Evolutionary conservation across 2,797 vertebrate species (phyloP).

Genomic region (Hydrophis major): DNA sequence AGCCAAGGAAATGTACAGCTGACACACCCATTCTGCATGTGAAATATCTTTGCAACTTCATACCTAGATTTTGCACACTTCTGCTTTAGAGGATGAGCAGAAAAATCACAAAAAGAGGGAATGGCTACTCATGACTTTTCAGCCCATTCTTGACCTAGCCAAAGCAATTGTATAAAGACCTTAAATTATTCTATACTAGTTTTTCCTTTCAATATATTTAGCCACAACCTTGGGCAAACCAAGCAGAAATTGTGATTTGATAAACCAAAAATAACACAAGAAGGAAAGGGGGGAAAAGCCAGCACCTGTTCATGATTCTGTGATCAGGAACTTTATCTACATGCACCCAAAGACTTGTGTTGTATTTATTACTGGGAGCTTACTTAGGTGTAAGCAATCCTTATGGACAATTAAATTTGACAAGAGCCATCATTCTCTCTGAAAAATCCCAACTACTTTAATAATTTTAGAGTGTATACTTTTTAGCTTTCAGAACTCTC

Average conservation of each 20-base stretch:
- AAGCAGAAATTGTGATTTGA: background rate
- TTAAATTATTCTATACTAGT: background rate
- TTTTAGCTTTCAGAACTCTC: background rate
- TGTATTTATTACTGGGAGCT: background rate
- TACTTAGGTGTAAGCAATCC: background rate
- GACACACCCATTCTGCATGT: background rate
- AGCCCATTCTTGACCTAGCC: background rate
- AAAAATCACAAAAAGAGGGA: background rate
- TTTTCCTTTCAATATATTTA: background rate
- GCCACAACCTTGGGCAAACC: background rate
- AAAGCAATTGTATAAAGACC: too few relatives aligned
- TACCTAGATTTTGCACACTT: background rate
- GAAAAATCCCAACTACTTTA: background rate
- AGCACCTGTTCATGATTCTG: background rate
- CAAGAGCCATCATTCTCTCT: background rate
- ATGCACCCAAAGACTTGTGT: background rate
- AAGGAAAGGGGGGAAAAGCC: background rate
- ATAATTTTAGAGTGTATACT: background rate
- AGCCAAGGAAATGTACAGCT: background rate
- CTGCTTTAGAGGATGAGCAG: background rate
- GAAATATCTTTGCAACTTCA: background rate
- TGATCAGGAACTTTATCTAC: background rate
- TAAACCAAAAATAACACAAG: background rate
- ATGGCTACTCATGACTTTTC: background rate
- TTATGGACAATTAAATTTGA: background rate